phyloP scores from a whole-genome alignment of 2,888 invertebrate species.

The Abrostola tripartita region DNA sequence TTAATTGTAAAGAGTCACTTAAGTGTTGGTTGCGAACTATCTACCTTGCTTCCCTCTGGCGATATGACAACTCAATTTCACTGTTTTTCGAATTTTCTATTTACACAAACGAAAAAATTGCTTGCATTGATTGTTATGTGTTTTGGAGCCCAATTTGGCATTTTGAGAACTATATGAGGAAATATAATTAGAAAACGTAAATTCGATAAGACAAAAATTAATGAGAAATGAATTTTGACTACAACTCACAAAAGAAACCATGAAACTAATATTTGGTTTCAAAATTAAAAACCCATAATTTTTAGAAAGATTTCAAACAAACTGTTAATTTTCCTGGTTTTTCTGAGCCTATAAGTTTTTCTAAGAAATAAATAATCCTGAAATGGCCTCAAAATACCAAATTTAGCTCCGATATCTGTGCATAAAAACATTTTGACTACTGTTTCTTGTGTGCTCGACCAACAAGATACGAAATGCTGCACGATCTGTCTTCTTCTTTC shows the following conservation, averaged over 20 bases:
- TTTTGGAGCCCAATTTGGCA: conserved; percentile 69
- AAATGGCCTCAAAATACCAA: conserved; percentile 48
- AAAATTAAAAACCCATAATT: neutral
- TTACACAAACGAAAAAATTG: conserved; percentile 69
- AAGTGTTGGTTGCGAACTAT: conserved; percentile 70
- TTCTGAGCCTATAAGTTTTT: neutral
- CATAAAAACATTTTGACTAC: conserved; percentile 66
- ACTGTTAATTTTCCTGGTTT: neutral
- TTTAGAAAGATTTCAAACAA: neutral
- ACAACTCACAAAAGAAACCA: too few relatives aligned
- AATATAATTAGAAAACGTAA: neutral
- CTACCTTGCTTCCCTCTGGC: conserved; percentile 78
- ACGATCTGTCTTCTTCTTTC: conserved; percentile 72
- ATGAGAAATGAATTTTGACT: too few relatives aligned
- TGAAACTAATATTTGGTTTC: too few relatives aligned
- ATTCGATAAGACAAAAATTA: neutral
- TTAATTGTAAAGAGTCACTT: conserved; percentile 72
- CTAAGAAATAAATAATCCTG: neutral
- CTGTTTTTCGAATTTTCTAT: conserved; percentile 71
- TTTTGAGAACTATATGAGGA: conserved; percentile 19
- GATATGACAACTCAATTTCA: conserved; percentile 63
- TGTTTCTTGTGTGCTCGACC: conserved; percentile 82
- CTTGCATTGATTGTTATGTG: conserved; percentile 78
- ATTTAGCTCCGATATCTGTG: conserved; percentile 68
- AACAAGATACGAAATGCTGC: conserved; percentile 81